These are phyloP conservation scores for Antigone vipio DNA, from an alignment of 2,113 vertebrate genomes.

Conservation along the genomic window DNA sequence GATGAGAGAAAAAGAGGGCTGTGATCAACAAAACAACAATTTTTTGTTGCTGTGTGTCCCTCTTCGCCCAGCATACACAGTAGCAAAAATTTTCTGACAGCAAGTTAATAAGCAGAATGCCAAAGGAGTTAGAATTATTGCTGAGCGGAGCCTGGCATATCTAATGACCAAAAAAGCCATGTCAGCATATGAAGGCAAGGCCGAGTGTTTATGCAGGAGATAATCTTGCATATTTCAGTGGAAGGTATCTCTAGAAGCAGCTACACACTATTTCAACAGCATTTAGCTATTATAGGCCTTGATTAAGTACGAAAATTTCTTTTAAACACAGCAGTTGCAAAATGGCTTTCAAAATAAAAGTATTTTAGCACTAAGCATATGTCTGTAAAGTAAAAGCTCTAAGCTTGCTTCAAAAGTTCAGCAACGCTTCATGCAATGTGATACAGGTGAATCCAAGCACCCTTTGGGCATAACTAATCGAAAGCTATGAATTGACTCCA, in stretches of 20 bases:
- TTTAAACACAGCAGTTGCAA: not conserved
- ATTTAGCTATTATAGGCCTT: not conserved
- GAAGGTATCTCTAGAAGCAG: slow-evolving; percentile 4
- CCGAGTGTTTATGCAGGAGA: not conserved
- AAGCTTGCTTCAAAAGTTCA: not conserved
- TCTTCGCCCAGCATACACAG: not conserved
- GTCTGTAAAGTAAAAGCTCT: slow-evolving; percentile 4
- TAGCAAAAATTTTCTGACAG: slow-evolving; percentile 28
- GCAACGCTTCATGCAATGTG: not conserved
- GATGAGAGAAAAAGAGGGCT: slow-evolving; percentile 3
- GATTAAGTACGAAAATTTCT: not conserved
- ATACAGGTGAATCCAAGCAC: not conserved
- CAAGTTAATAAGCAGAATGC: slow-evolving; percentile 22
- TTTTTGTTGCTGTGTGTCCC: not conserved
- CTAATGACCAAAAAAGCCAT: slow-evolving; percentile 16
- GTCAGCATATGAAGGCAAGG: slow-evolving; percentile 18
- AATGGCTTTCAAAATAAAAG: slow-evolving; percentile 19
- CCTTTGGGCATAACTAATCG: not conserved
- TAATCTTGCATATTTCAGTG: not conserved
- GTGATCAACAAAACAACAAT: not conserved
- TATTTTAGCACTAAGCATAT: not conserved
- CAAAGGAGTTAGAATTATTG: not conserved
- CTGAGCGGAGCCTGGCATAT: not conserved
- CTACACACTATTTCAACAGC: not conserved
- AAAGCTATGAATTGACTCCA: not conserved